A percentile compares a stretch with the other conserved stretches of the same genome.
These are phyloP conservation scores for Meloe dianella DNA, from an alignment of 2,888 invertebrate genomes.

Conservation along the genomic window DNA sequence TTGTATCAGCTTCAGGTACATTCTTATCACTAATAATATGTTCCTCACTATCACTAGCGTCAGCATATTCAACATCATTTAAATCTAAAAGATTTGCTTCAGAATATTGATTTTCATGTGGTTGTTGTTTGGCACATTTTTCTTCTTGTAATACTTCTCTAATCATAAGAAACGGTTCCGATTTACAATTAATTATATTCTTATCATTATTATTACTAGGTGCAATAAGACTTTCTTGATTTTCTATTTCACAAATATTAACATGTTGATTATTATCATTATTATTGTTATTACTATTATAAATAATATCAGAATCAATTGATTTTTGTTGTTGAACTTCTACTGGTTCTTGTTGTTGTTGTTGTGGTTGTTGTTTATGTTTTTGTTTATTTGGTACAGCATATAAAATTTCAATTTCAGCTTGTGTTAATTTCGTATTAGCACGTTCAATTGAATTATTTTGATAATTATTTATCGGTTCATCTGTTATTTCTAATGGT, in stretches of 20 bases:
- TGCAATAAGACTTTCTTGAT: slow-evolving; percentile 50
- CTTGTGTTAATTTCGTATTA: slow-evolving; percentile 43
- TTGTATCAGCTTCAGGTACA: slow-evolving; percentile 62
- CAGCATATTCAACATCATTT: slow-evolving; percentile 65
- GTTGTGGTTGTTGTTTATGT: slow-evolving; percentile 52
- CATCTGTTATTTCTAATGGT: slow-evolving; percentile 43
- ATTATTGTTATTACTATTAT: slow-evolving; percentile 43
- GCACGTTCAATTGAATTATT: slow-evolving; percentile 40
- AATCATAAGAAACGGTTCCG: slow-evolving; percentile 51
- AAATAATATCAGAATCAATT: slow-evolving; percentile 56
- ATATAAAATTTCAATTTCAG: slow-evolving; percentile 54
- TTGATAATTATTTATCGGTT: slow-evolving; percentile 17
- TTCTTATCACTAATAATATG: slow-evolving; percentile 48
- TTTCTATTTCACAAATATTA: slow-evolving; percentile 54
- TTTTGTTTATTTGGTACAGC: slow-evolving; percentile 50
- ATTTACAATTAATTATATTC: slow-evolving; percentile 32
- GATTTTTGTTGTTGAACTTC: slow-evolving; percentile 53
- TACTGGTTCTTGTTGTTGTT: slow-evolving; percentile 57
- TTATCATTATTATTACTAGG: slow-evolving; percentile 26
- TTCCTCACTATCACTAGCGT: slow-evolving; percentile 63
- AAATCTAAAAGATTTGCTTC: slow-evolving; percentile 64
- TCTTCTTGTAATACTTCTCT: slow-evolving; percentile 49
- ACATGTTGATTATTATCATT: slow-evolving; percentile 36
- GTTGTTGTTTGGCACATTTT: slow-evolving; percentile 33
- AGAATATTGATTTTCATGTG: slow-evolving; percentile 53